Evolutionary conservation across 1,140 invertebrate genomes (phyloP).

Genomic region (Yoshiicerus persimilis): DNA sequence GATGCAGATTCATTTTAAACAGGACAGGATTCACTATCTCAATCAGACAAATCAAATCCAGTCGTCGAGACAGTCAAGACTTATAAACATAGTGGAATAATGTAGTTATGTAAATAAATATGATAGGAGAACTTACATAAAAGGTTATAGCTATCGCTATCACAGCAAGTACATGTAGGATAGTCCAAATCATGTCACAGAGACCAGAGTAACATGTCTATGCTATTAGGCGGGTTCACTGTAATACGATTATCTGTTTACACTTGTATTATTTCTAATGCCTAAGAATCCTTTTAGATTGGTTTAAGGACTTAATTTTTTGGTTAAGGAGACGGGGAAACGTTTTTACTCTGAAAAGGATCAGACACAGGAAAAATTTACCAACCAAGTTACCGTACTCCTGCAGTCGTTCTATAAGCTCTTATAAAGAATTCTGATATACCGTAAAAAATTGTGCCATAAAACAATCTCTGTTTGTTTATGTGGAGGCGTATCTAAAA

Average conservation of each 20-base stretch:
- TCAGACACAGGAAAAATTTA: neutral
- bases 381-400: neutral
- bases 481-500: constrained; percentile 1
- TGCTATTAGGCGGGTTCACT: neutral
- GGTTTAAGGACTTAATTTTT: neutral
- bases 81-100: neutral
- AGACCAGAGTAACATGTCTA: neutral
- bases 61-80: neutral
- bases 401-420: neutral
- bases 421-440: neutral
- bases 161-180: neutral
- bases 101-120: neutral
- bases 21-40: neutral
- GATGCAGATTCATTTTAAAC: neutral
- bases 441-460: neutral
- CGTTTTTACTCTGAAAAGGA: neutral
- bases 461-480: constrained; percentile 15
- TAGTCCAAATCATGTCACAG: neutral
- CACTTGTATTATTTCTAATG: no score
- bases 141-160: neutral
- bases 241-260: neutral
- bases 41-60: constrained; percentile 1
- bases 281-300: neutral
- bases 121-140: neutral
- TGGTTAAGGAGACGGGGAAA: neutral